These are phyloP conservation scores for Elmis aenea DNA, from an alignment of 2,888 invertebrate genomes.

Conservation along the genomic window DNA sequence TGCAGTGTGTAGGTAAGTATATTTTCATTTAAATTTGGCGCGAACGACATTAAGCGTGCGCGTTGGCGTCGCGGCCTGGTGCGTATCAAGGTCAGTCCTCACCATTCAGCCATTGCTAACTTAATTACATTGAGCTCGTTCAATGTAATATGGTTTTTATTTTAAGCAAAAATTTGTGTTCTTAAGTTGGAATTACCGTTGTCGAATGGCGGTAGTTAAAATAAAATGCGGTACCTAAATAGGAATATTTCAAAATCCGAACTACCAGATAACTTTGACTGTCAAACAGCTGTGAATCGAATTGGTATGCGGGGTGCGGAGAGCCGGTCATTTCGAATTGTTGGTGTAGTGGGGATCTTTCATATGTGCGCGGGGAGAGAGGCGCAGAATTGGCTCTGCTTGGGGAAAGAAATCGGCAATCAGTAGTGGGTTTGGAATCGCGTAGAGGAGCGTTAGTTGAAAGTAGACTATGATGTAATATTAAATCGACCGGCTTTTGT, in stretches of 20 bases:
- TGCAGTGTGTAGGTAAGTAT: conserved; percentile 57
- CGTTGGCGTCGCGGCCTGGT: conserved; percentile 22
- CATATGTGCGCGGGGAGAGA: conserved; percentile 18
- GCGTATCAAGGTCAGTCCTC: conserved; percentile 32
- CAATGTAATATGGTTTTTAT: conserved; percentile 4
- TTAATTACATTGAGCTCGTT: conserved; percentile 5
- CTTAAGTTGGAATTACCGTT: conserved; percentile 1
- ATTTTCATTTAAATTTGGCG: conserved; percentile 18
- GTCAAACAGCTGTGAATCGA: conserved; percentile 14
- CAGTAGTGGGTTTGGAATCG: conserved; percentile 19
- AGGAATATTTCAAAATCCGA: too few species aligned
- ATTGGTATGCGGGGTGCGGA: conserved; percentile 12
- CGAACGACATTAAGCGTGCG: conserved; percentile 17
- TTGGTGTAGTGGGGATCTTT: conserved; percentile 10
- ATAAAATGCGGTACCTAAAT: too few species aligned
- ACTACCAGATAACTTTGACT: too few species aligned
- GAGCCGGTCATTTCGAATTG: conserved; percentile 11
- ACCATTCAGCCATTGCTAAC: conserved; percentile 18
- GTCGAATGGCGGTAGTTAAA: too few species aligned
- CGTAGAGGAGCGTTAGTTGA: conserved; percentile 5
- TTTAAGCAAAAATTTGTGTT: conserved; percentile 3
- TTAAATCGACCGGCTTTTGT: conserved; percentile 32
- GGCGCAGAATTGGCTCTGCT: conserved; percentile 23
- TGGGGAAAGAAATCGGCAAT: conserved; percentile 23
- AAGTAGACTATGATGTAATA: conserved; percentile 9